These are phyloP conservation scores for Lepus americanus DNA, from an alignment of 2,113 vertebrate genomes.

Conservation along the genomic window DNA sequence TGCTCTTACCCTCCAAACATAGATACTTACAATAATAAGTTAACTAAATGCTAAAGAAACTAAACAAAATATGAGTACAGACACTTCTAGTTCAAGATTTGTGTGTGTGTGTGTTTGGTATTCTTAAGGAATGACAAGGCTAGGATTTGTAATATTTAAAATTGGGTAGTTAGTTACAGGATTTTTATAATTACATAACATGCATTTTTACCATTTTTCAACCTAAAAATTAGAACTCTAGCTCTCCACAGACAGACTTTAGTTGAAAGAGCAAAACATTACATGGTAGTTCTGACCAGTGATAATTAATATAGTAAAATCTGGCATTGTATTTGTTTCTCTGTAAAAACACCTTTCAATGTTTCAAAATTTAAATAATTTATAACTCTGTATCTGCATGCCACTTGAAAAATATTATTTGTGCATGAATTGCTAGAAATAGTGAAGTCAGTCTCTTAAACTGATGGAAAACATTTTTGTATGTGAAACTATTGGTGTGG, in stretches of 20 bases:
- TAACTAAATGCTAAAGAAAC: constrained; percentile 12
- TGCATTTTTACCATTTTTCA: background rate
- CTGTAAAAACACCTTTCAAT: background rate
- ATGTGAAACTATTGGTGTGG: constrained; percentile 57
- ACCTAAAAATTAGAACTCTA: background rate
- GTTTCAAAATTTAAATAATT: no score
- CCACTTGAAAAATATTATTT: constrained; percentile 6
- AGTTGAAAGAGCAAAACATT: background rate
- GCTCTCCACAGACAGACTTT: background rate
- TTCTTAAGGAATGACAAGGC: background rate
- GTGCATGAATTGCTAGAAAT: constrained; percentile 44
- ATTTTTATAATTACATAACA: background rate
- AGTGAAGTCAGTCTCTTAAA: constrained; percentile 62
- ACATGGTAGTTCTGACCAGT: background rate
- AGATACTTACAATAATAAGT: background rate
- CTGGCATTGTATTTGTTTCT: background rate
- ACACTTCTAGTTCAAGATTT: background rate
- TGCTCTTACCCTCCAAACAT: background rate
- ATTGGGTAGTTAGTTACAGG: background rate
- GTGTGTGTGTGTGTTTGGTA: no score
- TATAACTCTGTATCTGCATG: background rate
- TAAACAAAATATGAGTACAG: background rate
- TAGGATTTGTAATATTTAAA: background rate
- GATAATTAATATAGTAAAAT: background rate
- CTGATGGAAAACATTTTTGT: constrained; percentile 4